Evolutionary conservation across 2,888 invertebrate genomes (phyloP).

Genomic region (Idaea biselata): DNA sequence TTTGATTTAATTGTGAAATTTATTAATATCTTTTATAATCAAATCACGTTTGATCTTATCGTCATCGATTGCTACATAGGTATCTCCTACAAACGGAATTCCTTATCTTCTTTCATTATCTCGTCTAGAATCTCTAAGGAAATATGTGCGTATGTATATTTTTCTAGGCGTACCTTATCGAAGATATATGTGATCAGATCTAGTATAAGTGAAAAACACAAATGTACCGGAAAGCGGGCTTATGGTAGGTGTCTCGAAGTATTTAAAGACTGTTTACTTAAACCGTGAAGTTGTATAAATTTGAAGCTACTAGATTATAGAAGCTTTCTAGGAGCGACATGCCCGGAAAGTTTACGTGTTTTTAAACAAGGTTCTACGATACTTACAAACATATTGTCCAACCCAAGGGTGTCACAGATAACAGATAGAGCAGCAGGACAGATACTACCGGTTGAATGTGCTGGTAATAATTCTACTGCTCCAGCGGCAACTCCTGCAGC

Average conservation of each 20-base stretch:
- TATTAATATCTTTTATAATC: neutral
- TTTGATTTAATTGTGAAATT: too few species aligned
- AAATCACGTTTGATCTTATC: neutral
- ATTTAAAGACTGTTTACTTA: too few species aligned
- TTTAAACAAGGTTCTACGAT: neutral
- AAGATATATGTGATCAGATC: too few species aligned
- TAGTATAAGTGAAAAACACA: too few species aligned
- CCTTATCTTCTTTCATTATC: neutral
- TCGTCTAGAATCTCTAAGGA: neutral
- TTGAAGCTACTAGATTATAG: too few species aligned
- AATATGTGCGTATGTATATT: neutral
- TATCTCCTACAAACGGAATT: neutral
- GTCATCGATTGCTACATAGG: neutral
- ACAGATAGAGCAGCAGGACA: neutral
- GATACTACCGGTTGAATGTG: conserved; percentile 21
- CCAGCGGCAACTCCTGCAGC: conserved; percentile 30
- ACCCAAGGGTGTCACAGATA: neutral
- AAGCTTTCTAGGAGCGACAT: too few species aligned
- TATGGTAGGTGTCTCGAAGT: too few species aligned
- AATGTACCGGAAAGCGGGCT: too few species aligned
- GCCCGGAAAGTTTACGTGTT: too few species aligned
- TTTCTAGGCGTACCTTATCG: too few species aligned
- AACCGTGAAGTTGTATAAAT: too few species aligned
- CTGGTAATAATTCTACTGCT: conserved; percentile 45
- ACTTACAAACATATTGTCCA: neutral